Conservation (phyloP, 2,797 vertebrate species). For the Tokudaia tokunoshimensis region DNA sequence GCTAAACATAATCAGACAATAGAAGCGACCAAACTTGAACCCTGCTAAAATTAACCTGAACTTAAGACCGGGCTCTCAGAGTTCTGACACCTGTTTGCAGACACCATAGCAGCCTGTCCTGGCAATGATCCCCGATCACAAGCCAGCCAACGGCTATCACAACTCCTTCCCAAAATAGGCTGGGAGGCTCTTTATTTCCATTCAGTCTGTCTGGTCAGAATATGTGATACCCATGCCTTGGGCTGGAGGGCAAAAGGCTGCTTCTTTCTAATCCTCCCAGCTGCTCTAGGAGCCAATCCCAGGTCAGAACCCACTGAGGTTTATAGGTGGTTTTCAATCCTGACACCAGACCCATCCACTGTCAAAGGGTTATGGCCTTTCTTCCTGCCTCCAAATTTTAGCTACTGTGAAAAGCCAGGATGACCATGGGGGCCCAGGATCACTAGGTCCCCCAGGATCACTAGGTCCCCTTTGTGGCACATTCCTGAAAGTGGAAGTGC, state of each 20-base stretch:
- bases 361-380: neutral
- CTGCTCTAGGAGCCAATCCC: neutral
- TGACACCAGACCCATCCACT: neutral
- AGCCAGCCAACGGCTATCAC: neutral
- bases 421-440: neutral
- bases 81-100: constrained; percentile 47
- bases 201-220: neutral
- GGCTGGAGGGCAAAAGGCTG: neutral
- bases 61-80: neutral
- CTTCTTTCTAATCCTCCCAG: neutral
- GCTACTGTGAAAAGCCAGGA: neutral
- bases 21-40: neutral
- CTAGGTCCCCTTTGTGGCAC: neutral
- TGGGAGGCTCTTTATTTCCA: constrained; percentile 49
- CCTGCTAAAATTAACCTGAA: constrained; percentile 51
- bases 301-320: neutral
- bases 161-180: constrained; percentile 51
- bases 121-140: neutral
- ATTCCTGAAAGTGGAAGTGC: neutral
- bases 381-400: neutral
- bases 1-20: no score
- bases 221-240: neutral
- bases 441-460: no score
- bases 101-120: neutral
- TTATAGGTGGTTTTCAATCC: neutral